Conservation (phyloP, 2,797 vertebrate genomes). For the Xerus rutilus region DNA sequence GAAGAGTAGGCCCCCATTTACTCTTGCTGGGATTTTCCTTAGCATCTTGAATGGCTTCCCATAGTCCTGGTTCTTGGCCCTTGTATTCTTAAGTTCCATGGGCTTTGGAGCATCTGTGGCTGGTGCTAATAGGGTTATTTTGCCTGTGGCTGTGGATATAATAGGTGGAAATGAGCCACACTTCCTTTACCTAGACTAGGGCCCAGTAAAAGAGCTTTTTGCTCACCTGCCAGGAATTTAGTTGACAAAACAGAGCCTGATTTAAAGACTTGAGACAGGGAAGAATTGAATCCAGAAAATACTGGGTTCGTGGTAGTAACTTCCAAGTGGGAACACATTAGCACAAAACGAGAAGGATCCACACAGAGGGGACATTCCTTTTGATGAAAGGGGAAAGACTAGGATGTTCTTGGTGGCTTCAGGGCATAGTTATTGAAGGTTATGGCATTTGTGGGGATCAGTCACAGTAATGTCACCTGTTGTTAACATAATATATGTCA, state of each 20-base stretch:
- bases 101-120: not conserved
- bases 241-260: not conserved
- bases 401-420: not conserved
- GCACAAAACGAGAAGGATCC: not conserved
- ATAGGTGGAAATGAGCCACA: not conserved
- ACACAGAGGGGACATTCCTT: not conserved
- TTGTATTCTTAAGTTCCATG: not conserved
- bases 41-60: not conserved
- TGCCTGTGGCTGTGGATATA: not conserved
- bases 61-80: not conserved
- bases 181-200: not conserved
- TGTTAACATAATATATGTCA: not conserved
- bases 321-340: conserved; percentile 1
- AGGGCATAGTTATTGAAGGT: not conserved
- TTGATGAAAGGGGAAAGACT: not conserved
- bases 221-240: not conserved
- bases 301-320: not conserved
- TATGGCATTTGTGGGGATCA: not conserved
- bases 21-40: conserved; percentile 3
- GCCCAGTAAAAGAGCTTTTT: not conserved
- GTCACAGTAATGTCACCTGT: not conserved
- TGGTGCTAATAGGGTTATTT: not conserved
- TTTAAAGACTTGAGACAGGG: not conserved
- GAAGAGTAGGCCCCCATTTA: not conserved
- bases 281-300: conserved; percentile 27